phyloP scores from a whole-genome alignment of 2,888 invertebrate species.

The Heteromurus nitidus region DNA sequence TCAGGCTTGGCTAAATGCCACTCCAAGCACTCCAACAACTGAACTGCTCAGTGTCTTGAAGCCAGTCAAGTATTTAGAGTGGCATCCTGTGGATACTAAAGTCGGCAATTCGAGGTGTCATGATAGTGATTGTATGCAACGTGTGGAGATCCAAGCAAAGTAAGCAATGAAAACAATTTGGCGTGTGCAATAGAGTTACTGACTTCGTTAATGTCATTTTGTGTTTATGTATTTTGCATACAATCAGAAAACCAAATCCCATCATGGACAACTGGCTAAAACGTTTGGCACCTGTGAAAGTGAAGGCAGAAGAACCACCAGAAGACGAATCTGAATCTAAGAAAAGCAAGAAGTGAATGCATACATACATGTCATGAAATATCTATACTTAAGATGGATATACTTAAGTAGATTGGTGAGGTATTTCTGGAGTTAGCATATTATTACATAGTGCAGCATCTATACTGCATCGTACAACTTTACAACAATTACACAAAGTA shows the following conservation, averaged over 20 bases:
- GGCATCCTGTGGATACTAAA: slow-evolving; percentile 83
- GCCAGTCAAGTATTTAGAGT: slow-evolving; percentile 79
- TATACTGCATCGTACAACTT: too few species aligned
- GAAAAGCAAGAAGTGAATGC: slow-evolving; percentile 20
- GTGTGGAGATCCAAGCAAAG: too few species aligned
- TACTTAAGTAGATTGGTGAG: too few species aligned
- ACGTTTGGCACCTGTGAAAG: not conserved
- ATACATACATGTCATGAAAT: too few species aligned
- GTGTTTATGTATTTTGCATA: too few species aligned
- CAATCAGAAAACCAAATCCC: slow-evolving; percentile 30
- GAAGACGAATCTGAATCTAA: slow-evolving; percentile 21
- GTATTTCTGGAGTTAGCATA: too few species aligned
- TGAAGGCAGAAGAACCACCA: slow-evolving; percentile 14
- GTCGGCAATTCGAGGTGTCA: slow-evolving; percentile 86
- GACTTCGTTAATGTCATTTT: too few species aligned
- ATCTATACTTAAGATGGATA: too few species aligned
- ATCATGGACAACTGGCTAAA: slow-evolving; percentile 70
- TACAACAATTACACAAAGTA: too few species aligned
- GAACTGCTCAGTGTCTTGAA: slow-evolving; percentile 79
- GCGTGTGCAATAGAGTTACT: too few species aligned
- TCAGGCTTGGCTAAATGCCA: slow-evolving; percentile 83
- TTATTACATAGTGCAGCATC: too few species aligned
- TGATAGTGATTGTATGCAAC: slow-evolving; percentile 76
- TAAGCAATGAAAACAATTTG: too few species aligned
- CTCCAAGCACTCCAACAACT: slow-evolving; percentile 77